A percentile compares a stretch with the other conserved stretches of the same genome.
phyloP scores from a whole-genome alignment of 2,113 vertebrate species.

The Coreoperca whiteheadi region DNA sequence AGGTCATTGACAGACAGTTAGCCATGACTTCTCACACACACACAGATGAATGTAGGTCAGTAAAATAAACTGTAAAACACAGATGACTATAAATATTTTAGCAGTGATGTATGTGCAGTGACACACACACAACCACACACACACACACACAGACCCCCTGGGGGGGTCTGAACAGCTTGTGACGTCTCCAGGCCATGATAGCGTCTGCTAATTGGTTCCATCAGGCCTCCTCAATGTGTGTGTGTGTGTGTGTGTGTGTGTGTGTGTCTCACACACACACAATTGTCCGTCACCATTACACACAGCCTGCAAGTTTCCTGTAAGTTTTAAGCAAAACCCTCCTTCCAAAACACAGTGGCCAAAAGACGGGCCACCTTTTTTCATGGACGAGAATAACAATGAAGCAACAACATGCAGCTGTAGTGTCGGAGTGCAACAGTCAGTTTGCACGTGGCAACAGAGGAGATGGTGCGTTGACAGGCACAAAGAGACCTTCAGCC shows the following conservation, averaged over 20 bases:
- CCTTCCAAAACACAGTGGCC: not conserved
- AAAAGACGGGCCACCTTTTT: not conserved
- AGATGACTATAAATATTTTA: slow-evolving; percentile 75
- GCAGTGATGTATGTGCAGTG: slow-evolving; percentile 64
- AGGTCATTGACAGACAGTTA: slow-evolving; percentile 60
- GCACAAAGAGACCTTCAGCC: not conserved
- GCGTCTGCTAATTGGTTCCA: slow-evolving; percentile 79
- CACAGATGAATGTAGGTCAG: slow-evolving; percentile 71
- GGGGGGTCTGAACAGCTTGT: slow-evolving; percentile 76
- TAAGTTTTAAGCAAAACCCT: not conserved
- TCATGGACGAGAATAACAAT: fast-evolving
- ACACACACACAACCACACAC: slow-evolving; percentile 41
- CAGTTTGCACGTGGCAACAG: not conserved
- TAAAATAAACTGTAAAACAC: slow-evolving; percentile 71
- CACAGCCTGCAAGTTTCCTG: not conserved
- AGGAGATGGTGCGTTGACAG: not conserved
- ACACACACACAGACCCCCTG: slow-evolving; percentile 46
- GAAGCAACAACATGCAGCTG: not conserved
- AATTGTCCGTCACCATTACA: not conserved
- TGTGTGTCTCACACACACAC: too few species aligned
- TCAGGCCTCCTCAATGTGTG: slow-evolving; percentile 58
- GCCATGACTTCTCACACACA: slow-evolving; percentile 55
- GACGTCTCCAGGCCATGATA: slow-evolving; percentile 80
- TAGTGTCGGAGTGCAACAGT: fast-evolving
- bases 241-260: slow-evolving; percentile 19